Conservation (phyloP, 1,140 invertebrate genomes). For the Drosophila melanogaster region Release_6_plus_ISO1_MT NC_004354.4:12195001-12195500, state of each 20-base stretch:
- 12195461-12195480: background rate
- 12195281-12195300: constrained; percentile 63
- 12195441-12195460: background rate
- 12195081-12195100: constrained; percentile 42
- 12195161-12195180: background rate
- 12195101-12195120: constrained; percentile 34
- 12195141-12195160: background rate
- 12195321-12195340: constrained; percentile 82
- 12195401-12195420: constrained; percentile 39
- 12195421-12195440: constrained; percentile 21
- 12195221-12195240: constrained; percentile 76
- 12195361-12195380: constrained; percentile 12
- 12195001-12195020: constrained; percentile 14
- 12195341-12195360: constrained; percentile 79
- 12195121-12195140: constrained; percentile 1
- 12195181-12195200: background rate
- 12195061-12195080: constrained; percentile 53
- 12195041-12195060: constrained; percentile 36
- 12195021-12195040: constrained; percentile 29
- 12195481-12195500: background rate
- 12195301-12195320: constrained; percentile 82
- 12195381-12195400: constrained; percentile 46
- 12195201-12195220: constrained; percentile 64
- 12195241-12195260: constrained; percentile 26
- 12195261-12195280: constrained; percentile 59